These are phyloP conservation scores for Coelopa pilipes DNA, from an alignment of 2,888 invertebrate species.

Conservation along the genomic window DNA sequence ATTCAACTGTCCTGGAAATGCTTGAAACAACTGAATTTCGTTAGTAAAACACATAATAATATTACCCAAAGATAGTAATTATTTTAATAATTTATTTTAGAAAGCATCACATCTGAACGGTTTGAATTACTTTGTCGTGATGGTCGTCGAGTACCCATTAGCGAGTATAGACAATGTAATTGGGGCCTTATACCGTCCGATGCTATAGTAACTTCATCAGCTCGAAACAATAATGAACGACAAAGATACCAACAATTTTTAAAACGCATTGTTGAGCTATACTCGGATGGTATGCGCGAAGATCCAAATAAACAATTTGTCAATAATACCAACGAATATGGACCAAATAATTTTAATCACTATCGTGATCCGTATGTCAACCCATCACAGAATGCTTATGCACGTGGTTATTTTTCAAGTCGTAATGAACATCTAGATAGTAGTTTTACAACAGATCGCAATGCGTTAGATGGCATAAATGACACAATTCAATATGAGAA, in stretches of 20 bases:
- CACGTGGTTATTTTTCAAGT: conserved; percentile 36
- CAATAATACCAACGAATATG: conserved; percentile 45
- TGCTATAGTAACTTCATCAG: conserved; percentile 88
- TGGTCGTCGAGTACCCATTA: conserved; percentile 76
- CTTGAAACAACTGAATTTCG: conserved; percentile 72
- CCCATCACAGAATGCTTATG: conserved; percentile 44
- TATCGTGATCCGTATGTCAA: conserved; percentile 44
- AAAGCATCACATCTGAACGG: conserved; percentile 73
- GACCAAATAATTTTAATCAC: conserved; percentile 47
- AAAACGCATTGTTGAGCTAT: conserved; percentile 72
- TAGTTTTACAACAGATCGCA: conserved; percentile 58
- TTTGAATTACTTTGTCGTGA: conserved; percentile 87
- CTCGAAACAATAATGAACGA: conserved; percentile 67
- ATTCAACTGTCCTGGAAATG: conserved; percentile 83
- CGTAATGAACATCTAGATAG: conserved; percentile 60
- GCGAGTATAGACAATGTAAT: conserved; percentile 79
- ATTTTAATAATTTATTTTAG: conserved; percentile 66
- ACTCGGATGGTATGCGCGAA: conserved; percentile 60
- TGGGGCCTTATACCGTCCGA: conserved; percentile 89
- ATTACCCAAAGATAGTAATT: too few species aligned
- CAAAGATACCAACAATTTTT: conserved; percentile 75
- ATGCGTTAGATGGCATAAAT: conserved; percentile 51
- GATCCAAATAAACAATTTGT: conserved; percentile 47
- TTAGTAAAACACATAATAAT: conserved; percentile 55
- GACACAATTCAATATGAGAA: conserved; percentile 68